phyloP scores from a whole-genome alignment of 2,888 invertebrate genomes.

The Cheilosia soror region DNA sequence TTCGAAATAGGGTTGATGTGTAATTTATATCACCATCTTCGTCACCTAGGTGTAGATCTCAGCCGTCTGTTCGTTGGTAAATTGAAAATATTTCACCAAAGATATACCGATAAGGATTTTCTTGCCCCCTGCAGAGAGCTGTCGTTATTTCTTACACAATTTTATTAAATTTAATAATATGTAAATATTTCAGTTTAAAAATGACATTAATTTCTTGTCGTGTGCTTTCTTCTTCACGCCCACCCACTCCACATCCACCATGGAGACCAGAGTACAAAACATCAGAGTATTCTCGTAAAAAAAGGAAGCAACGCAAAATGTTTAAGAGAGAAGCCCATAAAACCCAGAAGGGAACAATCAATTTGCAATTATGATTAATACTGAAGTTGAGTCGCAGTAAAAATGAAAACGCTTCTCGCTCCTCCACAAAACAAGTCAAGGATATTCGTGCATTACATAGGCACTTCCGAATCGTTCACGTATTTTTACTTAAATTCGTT shows the following conservation, averaged over 20 bases:
- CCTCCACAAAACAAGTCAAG: conserved; percentile 3
- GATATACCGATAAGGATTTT: conserved; percentile 18
- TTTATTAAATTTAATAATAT: conserved; percentile 74
- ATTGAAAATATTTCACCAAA: conserved; percentile 19
- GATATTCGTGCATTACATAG: conserved; percentile 6
- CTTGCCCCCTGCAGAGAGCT: conserved; percentile 13
- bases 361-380: conserved; percentile 72
- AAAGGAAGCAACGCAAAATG: conserved; percentile 7
- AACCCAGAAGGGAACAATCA: conserved; percentile 71
- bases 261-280: background rate
- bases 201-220: conserved; percentile 38
- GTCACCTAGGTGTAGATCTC: background rate
- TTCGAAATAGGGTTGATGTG: conserved; percentile 31
- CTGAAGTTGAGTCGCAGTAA: conserved; percentile 23
- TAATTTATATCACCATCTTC: conserved; percentile 30
- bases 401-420: background rate
- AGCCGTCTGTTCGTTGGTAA: background rate
- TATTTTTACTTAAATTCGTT: conserved; percentile 3
- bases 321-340: conserved; percentile 47
- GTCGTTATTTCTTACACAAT: conserved; percentile 28
- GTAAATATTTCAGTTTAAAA: conserved; percentile 61
- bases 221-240: conserved; percentile 1
- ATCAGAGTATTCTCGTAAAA: background rate
- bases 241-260: background rate
- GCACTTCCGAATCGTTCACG: conserved; percentile 45